Evolutionary conservation across 2,113 vertebrate species (phyloP), one percentile per base, ranked within the genome.

Genomic region (Tringa solitaria): DNA sequence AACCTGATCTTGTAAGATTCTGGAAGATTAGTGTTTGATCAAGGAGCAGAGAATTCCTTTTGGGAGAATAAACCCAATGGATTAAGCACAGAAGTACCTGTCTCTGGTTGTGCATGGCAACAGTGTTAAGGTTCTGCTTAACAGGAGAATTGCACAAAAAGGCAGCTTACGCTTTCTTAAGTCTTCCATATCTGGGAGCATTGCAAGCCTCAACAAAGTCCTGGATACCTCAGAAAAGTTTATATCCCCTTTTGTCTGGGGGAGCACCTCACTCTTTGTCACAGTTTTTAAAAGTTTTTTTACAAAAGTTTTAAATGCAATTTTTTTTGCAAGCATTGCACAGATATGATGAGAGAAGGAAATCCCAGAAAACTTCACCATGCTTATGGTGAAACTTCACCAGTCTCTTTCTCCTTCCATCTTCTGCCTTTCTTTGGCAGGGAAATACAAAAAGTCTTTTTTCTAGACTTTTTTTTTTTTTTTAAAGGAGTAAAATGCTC

Each of bases 1-100:
- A 97, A 98, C 88, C 85, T 92, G 97, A 98, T 97, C 97, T 97
- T 97, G 86, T 81, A 91, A 98, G 97, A 98, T 98, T 97, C 97
- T 89, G 21, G 22, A 94, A 98, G 98, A 98, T 98, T 98, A 98
- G 95, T 91, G 87, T 93, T 96, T 53, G 96, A 94, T 97, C 96
- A 94, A 94, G 95, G 53, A 94, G 86, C 70, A 96, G 89, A 94
- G 91, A 79, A 93, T 96, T 96, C 89, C 84, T 94, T 96, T 80
- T 90, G 95, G 96, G 96, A 97, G 89, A 96, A 88, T 80, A 96
- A 97, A 88, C 94, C 51, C 86, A 14, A 73, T 70, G 96, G 97
- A 97, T 98, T 98, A 98, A 95, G 88, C 60, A 43, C 35, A 95
- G 90, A 93, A 83, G 69, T 97, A 89, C 86, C 69, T 81, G 81